phyloP scores from a whole-genome alignment of 1,140 invertebrate species.

The Habropoda laboriosa region DNA sequence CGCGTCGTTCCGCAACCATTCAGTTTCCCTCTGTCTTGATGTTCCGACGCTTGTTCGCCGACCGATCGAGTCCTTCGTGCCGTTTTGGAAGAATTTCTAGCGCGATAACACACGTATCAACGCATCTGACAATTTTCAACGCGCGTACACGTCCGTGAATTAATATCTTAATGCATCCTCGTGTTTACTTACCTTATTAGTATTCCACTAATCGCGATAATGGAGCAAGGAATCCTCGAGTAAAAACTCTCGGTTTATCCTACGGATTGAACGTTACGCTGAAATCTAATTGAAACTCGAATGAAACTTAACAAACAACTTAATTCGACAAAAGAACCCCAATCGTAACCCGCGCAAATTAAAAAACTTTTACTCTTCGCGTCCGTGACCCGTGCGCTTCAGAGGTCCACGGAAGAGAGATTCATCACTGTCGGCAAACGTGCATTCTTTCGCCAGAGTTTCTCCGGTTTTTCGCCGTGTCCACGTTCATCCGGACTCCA shows the following conservation, averaged over 20 bases:
- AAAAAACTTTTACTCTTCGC: background rate
- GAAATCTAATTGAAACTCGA: background rate
- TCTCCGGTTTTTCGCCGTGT: background rate
- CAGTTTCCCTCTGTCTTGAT: background rate
- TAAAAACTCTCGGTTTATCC: background rate
- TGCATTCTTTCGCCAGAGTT: background rate
- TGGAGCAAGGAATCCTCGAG: background rate
- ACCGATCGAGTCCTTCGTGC: background rate
- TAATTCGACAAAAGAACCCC: background rate
- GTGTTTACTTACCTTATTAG: background rate
- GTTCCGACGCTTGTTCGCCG: background rate
- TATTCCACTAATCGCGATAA: background rate
- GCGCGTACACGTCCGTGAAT: background rate
- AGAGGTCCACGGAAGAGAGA: no score
- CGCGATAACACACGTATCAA: background rate
- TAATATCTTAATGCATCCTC: background rate
- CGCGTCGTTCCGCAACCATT: constrained; percentile 4
- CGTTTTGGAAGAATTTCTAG: no score
- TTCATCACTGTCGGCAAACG: background rate
- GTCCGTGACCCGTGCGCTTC: no score
- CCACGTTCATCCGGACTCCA: no score
- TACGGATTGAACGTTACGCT: background rate
- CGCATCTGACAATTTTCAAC: background rate
- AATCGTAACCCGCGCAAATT: background rate
- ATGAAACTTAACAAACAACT: no score